These are phyloP conservation scores for Tylochromis polylepis DNA, from an alignment of 2,113 vertebrate species.

Conservation along the genomic window DNA sequence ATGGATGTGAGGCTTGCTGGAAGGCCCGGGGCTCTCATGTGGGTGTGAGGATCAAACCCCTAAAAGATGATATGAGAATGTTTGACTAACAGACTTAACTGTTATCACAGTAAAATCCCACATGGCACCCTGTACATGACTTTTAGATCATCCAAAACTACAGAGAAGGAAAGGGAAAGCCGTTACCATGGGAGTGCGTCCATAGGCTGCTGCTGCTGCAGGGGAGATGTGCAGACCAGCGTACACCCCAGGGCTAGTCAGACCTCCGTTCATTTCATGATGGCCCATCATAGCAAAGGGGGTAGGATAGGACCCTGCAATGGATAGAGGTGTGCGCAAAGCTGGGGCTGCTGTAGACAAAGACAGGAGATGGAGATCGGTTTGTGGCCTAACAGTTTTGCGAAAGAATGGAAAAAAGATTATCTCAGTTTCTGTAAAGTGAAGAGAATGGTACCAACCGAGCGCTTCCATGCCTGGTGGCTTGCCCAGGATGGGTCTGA, in stretches of 20 bases:
- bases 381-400: background rate
- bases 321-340: slow-evolving; percentile 87
- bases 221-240: slow-evolving; percentile 91
- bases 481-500: slow-evolving; percentile 89
- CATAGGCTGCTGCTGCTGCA: slow-evolving; percentile 83
- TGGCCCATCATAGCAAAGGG: slow-evolving; percentile 96
- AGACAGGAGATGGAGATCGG: background rate
- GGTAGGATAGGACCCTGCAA: slow-evolving; percentile 83
- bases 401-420: background rate
- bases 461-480: slow-evolving; percentile 88
- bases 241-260: slow-evolving; percentile 88
- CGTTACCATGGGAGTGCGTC: slow-evolving; percentile 88
- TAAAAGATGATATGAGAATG: slow-evolving; percentile 40
- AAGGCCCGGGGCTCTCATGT: slow-evolving; percentile 90
- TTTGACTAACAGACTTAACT: background rate
- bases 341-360: slow-evolving; percentile 77
- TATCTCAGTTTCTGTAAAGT: background rate
- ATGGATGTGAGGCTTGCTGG: slow-evolving; percentile 89
- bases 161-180: background rate
- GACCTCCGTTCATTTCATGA: slow-evolving; percentile 91
- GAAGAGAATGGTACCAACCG: slow-evolving; percentile 47
- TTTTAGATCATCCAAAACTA: background rate
- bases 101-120: background rate
- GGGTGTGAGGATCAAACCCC: slow-evolving; percentile 91
- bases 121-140: background rate